Percentiles rank a stretch among this genome's conserved stretches.
Conservation (phyloP, 2,797 vertebrate species). For the Iguana delicatissima region DNA sequence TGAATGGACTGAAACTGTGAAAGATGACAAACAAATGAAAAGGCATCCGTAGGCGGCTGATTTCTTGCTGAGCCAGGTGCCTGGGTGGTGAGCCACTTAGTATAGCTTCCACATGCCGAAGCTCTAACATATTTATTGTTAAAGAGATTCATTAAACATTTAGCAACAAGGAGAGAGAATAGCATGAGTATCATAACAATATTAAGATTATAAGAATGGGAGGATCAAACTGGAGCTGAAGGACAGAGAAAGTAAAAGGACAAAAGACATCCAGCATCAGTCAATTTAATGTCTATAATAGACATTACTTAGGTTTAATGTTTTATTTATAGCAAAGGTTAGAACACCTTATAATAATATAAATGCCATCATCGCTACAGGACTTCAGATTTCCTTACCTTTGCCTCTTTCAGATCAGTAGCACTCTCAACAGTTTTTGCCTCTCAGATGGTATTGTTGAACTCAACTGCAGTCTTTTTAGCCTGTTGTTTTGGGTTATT, state of each 20-base stretch:
- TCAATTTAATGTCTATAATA: slow-evolving; percentile 15
- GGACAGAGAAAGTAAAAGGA: background rate
- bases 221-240: slow-evolving; percentile 48
- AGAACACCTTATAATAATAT: slow-evolving; percentile 24
- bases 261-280: background rate
- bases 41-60: slow-evolving; percentile 27
- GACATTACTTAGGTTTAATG: slow-evolving; percentile 5
- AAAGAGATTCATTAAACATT: slow-evolving; percentile 68
- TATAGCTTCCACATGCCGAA: slow-evolving; percentile 54
- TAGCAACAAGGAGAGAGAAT: slow-evolving; percentile 49
- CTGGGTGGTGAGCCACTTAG: slow-evolving; percentile 62
- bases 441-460: slow-evolving; percentile 35
- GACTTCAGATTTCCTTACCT: background rate
- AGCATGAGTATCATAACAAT: slow-evolving; percentile 34
- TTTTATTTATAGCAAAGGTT: slow-evolving; percentile 40
- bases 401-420: slow-evolving; percentile 25
- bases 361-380: slow-evolving; percentile 9
- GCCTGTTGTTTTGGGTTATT: slow-evolving; percentile 34
- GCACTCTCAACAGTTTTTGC: slow-evolving; percentile 41
- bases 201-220: slow-evolving; percentile 48
- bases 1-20: slow-evolving; percentile 55
- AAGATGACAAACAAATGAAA: slow-evolving; percentile 68
- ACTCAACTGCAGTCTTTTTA: slow-evolving; percentile 37
- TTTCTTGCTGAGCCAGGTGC: slow-evolving; percentile 63
- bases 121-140: slow-evolving; percentile 61